phyloP scores from a whole-genome alignment of 1,140 invertebrate genomes.

The Drosophila sturtevanti region DNA sequence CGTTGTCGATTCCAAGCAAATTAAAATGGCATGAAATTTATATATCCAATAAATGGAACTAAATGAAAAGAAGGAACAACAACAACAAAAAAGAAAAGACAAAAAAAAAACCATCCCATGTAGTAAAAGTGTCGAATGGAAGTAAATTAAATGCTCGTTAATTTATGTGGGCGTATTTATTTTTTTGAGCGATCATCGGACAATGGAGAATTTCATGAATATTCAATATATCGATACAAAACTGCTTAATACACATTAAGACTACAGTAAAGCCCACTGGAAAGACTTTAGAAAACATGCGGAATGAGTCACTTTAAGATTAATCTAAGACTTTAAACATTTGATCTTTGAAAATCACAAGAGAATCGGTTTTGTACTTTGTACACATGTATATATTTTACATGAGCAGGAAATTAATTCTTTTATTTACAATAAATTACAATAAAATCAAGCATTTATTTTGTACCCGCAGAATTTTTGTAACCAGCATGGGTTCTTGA shows the following conservation, averaged over 20 bases:
- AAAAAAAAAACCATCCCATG: constrained; percentile 1
- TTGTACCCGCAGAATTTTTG: too few species aligned
- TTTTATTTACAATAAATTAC: too few species aligned
- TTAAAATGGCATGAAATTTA: constrained; percentile 60
- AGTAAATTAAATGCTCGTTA: constrained; percentile 59
- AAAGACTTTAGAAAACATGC: too few species aligned
- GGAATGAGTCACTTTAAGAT: too few species aligned
- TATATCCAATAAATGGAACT: constrained; percentile 47
- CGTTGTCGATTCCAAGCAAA: constrained; percentile 26
- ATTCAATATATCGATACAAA: background rate
- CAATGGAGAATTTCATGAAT: constrained; percentile 20
- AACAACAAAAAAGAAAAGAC: constrained; percentile 6
- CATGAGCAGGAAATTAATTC: too few species aligned
- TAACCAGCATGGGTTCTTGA: too few species aligned
- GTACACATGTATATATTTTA: too few species aligned
- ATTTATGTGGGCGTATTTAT: constrained; percentile 57
- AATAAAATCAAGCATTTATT: too few species aligned
- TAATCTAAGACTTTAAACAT: too few species aligned
- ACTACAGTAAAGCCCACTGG: background rate
- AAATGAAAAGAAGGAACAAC: constrained; percentile 3
- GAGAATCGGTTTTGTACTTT: too few species aligned
- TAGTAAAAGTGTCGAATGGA: constrained; percentile 55
- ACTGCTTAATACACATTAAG: too few species aligned
- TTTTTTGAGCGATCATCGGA: constrained; percentile 25
- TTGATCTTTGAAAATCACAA: too few species aligned